Conservation (phyloP, 2,888 invertebrate genomes). For the Cybosia mesomella region DNA sequence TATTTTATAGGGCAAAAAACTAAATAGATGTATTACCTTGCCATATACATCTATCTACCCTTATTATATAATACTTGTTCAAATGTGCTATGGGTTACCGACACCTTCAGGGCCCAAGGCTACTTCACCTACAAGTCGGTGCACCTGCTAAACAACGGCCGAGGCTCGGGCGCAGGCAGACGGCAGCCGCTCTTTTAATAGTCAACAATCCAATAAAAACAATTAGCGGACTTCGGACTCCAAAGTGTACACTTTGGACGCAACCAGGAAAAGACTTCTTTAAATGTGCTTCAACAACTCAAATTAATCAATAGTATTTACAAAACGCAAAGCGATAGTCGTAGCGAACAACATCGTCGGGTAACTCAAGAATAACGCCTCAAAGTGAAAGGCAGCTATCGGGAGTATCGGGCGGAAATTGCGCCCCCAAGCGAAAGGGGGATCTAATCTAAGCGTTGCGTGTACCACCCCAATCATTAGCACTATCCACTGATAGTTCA, state of each 20-base stretch:
- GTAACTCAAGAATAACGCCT: constrained; percentile 43
- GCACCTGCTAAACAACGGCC: no score
- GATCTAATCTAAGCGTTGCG: constrained; percentile 83
- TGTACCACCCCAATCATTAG: constrained; percentile 77
- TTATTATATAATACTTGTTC: neutral
- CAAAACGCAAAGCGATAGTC: neutral
- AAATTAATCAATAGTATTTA: neutral
- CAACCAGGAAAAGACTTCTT: no score
- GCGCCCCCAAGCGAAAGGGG: constrained; percentile 74
- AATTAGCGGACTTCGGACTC: no score
- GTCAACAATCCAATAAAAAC: no score
- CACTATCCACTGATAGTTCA: constrained; percentile 73
- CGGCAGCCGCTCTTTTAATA: no score
- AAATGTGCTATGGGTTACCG: no score
- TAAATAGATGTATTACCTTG: neutral
- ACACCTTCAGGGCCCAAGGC: no score
- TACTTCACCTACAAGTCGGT: no score
- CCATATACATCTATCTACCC: neutral
- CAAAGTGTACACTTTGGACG: no score
- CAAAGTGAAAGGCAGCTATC: constrained; percentile 65
- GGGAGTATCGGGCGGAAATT: constrained; percentile 78
- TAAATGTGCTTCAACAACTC: neutral
- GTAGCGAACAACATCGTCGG: constrained; percentile 10
- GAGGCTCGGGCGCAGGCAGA: no score
- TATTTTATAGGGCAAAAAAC: neutral